A percentile compares a stretch with the other conserved stretches of the same genome.
Conservation (phyloP, 2,113 vertebrate genomes). For the Myanophis thanlyinensis region DNA sequence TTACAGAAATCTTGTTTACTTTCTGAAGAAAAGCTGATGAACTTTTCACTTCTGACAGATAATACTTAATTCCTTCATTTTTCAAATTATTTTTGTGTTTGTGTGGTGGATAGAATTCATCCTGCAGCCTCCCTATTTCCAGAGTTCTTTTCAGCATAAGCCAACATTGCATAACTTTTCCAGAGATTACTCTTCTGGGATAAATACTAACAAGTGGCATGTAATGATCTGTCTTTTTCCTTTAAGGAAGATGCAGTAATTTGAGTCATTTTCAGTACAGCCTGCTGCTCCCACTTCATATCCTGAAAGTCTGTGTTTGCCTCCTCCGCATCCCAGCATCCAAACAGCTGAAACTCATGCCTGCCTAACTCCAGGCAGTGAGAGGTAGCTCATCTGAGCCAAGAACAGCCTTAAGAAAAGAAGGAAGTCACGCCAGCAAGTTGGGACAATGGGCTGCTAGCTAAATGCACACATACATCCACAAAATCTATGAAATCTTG, state of each 20-base stretch:
- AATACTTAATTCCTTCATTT: background rate
- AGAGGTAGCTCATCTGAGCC: background rate
- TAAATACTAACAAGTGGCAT: background rate
- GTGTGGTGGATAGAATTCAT: too few species aligned
- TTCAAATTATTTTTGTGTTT: background rate
- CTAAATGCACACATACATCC: background rate
- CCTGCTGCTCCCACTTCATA: background rate
- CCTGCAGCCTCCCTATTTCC: background rate
- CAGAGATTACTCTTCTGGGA: background rate
- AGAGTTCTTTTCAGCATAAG: background rate
- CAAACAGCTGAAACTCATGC: background rate
- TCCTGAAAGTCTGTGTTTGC: background rate
- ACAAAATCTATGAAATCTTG: background rate
- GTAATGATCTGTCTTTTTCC: background rate
- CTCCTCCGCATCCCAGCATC: background rate
- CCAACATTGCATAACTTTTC: background rate
- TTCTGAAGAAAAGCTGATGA: background rate
- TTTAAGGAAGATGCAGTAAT: background rate
- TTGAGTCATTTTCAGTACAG: background rate
- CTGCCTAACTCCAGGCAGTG: background rate
- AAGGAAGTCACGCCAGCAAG: conserved; percentile 3
- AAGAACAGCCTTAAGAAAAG: background rate
- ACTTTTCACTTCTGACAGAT: conserved; percentile 1
- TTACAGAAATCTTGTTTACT: background rate
- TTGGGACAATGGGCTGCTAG: background rate